phyloP scores from a whole-genome alignment of 2,113 vertebrate genomes.

The Myrmecophaga tridactyla region DNA sequence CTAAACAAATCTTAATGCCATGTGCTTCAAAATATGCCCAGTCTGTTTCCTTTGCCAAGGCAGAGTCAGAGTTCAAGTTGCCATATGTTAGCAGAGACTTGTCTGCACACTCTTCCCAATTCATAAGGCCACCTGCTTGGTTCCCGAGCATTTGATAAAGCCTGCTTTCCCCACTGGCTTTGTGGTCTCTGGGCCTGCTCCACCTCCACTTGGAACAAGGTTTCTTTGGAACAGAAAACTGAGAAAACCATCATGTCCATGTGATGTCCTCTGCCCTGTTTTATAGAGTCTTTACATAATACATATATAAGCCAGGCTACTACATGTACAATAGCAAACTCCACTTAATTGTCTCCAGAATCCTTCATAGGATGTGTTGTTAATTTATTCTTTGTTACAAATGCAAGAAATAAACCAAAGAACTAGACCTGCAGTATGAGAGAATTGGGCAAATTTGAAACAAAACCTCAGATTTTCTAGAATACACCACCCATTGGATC shows the following conservation, averaged over 20 bases:
- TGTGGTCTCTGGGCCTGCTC: neutral
- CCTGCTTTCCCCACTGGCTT: neutral
- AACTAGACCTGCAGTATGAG: neutral
- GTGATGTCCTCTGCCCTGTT: neutral
- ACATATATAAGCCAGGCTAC: neutral
- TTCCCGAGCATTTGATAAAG: neutral
- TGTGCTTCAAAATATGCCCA: constrained; percentile 38
- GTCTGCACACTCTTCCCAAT: neutral
- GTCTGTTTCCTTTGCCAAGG: neutral
- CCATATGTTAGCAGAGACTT: neutral
- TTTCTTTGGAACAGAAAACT: constrained; percentile 33
- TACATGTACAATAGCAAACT: no score
- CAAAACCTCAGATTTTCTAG: neutral
- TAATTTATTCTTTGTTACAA: neutral
- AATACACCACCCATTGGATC: neutral
- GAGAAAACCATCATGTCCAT: neutral
- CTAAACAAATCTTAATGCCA: constrained; percentile 34
- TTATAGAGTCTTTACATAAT: neutral
- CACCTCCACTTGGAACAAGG: constrained; percentile 13
- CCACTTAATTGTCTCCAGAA: no score
- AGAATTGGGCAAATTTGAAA: neutral
- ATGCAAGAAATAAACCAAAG: neutral
- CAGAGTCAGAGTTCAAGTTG: neutral
- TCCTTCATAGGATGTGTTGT: no score
- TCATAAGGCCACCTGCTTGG: neutral